phyloP scores from a whole-genome alignment of 2,888 invertebrate genomes.

The Blastobasis adustella region DNA sequence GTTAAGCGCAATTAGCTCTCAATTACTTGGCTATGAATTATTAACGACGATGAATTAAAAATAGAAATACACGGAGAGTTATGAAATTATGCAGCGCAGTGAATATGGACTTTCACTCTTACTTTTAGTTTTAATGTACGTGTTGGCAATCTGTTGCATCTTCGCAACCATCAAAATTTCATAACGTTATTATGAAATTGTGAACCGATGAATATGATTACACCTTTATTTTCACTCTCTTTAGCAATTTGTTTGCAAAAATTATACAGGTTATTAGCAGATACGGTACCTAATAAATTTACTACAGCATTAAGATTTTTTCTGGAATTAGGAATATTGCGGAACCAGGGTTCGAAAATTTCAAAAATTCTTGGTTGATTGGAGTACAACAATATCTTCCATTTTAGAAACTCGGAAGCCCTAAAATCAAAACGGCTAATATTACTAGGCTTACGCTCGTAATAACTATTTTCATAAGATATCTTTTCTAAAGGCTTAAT shows the following conservation, averaged over 20 bases:
- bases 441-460: no score
- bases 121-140: slow-evolving; percentile 3
- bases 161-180: slow-evolving; percentile 1
- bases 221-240: no score
- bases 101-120: slow-evolving; percentile 5
- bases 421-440: no score
- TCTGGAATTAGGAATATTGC: no score
- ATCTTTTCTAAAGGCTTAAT: no score
- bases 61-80: slow-evolving; percentile 1
- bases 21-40: slow-evolving; percentile 1
- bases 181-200: background rate
- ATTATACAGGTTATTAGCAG: background rate
- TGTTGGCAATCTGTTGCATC: slow-evolving; percentile 3
- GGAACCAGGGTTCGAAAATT: no score
- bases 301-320: no score
- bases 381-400: no score
- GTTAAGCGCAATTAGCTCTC: slow-evolving; percentile 3
- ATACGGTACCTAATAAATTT: background rate
- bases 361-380: no score
- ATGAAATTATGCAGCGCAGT: slow-evolving; percentile 1
- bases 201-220: background rate
- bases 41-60: slow-evolving; percentile 1
- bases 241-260: background rate
- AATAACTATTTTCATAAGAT: no score
- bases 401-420: no score